Base-by-base conservation (phyloP, 2,888 invertebrate genomes). In the Dichetophora obliterata region DNA sequence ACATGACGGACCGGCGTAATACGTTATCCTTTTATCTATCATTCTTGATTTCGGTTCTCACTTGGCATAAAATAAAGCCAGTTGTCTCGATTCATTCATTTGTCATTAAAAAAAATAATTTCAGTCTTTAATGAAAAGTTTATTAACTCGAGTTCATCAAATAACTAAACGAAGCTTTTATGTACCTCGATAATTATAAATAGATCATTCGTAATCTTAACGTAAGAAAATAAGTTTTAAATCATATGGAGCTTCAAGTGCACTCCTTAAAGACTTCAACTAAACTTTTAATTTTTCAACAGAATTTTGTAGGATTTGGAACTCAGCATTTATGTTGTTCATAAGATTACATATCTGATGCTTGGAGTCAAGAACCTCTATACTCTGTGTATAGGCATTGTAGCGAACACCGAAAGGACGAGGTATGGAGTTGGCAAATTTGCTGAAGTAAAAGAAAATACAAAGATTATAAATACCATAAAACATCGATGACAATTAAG, bases 371-470 rank as follows among this genome's bases (percentile, higher is more conserved):
- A 99, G 91, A 66, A 98, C 95, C 87, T 97, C 98, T 78, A 99
- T 95, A 83, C 94, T 95, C 88, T 97, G 96, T 0, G 98, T 99
- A 90, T 98, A 99, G 0, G 99, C 93, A 88, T 98, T 98, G 90
- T 98, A 99, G 48, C 98, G 92, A 0, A 98, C 97, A 0, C 96
- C 95, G 86, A 99, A 99, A 71, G 95, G 94, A 69, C 97, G 93
- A 3, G 97, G 97, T 83, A 99, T 98, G 0, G 95, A 95, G 81
- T 95, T 92, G 0, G 98, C 95, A 87, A 95, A 97, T 93, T 96
- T 95, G 84, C 97, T 97, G 90, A 74, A 91, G 92, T 79, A 80
- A 77, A 70, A 65, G 19, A 48, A 78, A 71, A 73, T 59, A 66
- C 43, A 37, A 59, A 37, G 5, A 68, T 57, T 31, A 54, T 8